A percentile compares a stretch with the other conserved stretches of the same genome.
These are phyloP conservation scores for Cyprichromis sp. DNA, from an alignment of 2,113 vertebrate genomes.

Conservation along the genomic window DNA sequence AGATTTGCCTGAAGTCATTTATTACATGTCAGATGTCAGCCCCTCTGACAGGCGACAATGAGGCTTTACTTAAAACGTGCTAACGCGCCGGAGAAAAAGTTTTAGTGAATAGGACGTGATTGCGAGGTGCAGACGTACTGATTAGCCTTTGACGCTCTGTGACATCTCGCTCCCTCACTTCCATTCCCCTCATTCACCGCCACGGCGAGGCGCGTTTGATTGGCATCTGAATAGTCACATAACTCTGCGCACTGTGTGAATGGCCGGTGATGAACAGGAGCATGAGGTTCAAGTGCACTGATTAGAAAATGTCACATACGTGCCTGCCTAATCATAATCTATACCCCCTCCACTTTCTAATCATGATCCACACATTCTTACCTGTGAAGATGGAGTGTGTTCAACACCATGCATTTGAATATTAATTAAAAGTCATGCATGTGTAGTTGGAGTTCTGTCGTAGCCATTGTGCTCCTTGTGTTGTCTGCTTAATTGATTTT, in stretches of 20 bases:
- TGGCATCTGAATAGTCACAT: slow-evolving; percentile 40
- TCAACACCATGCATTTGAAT: background rate
- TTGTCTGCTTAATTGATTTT: background rate
- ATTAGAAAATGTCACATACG: slow-evolving; percentile 36
- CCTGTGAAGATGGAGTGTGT: background rate
- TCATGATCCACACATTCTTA: background rate
- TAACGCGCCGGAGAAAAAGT: background rate
- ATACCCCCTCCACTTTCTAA: background rate
- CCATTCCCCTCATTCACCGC: background rate
- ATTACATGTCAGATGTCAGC: slow-evolving; percentile 10
- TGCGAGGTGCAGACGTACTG: slow-evolving; percentile 43
- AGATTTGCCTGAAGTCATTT: background rate
- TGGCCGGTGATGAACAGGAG: slow-evolving; percentile 50
- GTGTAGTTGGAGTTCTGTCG: background rate
- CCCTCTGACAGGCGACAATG: slow-evolving; percentile 11
- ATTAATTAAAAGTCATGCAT: background rate
- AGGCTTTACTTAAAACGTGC: slow-evolving; percentile 22
- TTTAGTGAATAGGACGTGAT: slow-evolving; percentile 62
- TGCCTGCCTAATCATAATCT: background rate
- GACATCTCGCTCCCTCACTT: slow-evolving; percentile 17
- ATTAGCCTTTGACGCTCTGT: slow-evolving; percentile 46
- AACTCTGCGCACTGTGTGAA: slow-evolving; percentile 10
- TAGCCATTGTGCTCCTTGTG: background rate
- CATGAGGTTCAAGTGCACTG: slow-evolving; percentile 17
- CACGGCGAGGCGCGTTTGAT: background rate